These are phyloP conservation scores for Spizaetus ornatus DNA, from an alignment of 2,113 vertebrate species.

Conservation along the genomic window DNA sequence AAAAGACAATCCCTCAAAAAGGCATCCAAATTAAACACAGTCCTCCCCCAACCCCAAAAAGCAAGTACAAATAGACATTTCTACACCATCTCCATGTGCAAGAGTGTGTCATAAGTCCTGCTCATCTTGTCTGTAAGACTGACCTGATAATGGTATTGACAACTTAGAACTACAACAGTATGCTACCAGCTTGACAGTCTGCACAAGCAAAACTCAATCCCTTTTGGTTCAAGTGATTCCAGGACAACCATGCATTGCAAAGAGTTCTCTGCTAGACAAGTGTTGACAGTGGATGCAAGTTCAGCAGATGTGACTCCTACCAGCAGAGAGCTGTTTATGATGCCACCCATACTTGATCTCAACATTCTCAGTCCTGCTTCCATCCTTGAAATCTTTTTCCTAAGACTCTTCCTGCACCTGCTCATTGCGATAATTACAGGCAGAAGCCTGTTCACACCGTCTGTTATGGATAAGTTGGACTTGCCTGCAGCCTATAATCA, in stretches of 20 bases:
- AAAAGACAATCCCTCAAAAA: not conserved
- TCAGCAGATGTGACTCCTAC: not conserved
- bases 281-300: not conserved
- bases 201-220: not conserved
- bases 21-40: not conserved
- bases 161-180: not conserved
- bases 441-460: not conserved
- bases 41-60: not conserved
- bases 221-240: not conserved
- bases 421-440: not conserved
- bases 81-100: not conserved
- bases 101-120: not conserved
- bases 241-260: not conserved
- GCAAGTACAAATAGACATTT: not conserved
- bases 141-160: not conserved
- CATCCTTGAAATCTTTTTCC: not conserved
- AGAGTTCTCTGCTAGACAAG: not conserved
- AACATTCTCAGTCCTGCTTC: not conserved
- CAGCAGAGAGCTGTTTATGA: not conserved
- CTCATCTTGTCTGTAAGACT: not conserved
- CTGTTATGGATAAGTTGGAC: not conserved
- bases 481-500: not conserved
- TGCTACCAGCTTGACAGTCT: not conserved
- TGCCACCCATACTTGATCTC: not conserved
- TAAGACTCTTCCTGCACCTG: not conserved